Evolutionary conservation across 1,140 invertebrate genomes (phyloP).

Genomic region (Potamilus streckersoni): DNA sequence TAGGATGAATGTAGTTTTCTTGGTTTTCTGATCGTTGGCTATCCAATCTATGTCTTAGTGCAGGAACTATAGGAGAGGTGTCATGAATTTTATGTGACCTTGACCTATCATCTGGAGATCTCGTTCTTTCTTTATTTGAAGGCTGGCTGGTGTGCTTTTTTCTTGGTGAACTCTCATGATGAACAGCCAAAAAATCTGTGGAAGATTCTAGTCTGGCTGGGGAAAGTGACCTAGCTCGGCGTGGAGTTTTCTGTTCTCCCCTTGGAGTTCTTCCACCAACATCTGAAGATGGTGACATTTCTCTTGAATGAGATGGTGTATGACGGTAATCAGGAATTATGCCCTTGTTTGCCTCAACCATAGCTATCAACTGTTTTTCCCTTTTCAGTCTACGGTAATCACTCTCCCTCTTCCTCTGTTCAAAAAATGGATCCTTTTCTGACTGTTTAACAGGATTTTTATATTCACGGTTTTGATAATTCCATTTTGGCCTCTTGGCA

Average conservation of each 20-base stretch:
- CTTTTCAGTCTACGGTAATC: constrained; percentile 45
- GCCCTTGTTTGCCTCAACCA: constrained; percentile 57
- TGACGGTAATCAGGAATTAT: constrained; percentile 48
- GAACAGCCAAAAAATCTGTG: background rate
- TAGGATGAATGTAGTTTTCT: constrained; percentile 24
- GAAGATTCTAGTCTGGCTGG: constrained; percentile 22
- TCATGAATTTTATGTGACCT: background rate
- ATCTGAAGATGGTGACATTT: constrained; percentile 38
- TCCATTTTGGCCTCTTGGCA: constrained; percentile 46
- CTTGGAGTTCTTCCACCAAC: constrained; percentile 35
- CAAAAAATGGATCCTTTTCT: constrained; percentile 61
- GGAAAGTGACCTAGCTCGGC: constrained; percentile 42
- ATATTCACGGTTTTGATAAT: constrained; percentile 53
- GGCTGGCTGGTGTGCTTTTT: background rate
- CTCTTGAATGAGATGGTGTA: constrained; percentile 28
- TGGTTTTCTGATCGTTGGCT: constrained; percentile 17
- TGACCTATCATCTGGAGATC: background rate
- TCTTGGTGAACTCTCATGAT: constrained; percentile 7
- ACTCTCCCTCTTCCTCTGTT: constrained; percentile 47
- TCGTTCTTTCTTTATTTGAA: background rate
- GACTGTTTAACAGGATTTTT: constrained; percentile 59
- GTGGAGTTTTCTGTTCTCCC: constrained; percentile 17
- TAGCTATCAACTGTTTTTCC: constrained; percentile 47
- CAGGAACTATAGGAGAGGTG: constrained; percentile 55
- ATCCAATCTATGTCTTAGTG: constrained; percentile 46